Conservation (phyloP, 2,888 invertebrate species). For the Dicycla oo region DNA sequence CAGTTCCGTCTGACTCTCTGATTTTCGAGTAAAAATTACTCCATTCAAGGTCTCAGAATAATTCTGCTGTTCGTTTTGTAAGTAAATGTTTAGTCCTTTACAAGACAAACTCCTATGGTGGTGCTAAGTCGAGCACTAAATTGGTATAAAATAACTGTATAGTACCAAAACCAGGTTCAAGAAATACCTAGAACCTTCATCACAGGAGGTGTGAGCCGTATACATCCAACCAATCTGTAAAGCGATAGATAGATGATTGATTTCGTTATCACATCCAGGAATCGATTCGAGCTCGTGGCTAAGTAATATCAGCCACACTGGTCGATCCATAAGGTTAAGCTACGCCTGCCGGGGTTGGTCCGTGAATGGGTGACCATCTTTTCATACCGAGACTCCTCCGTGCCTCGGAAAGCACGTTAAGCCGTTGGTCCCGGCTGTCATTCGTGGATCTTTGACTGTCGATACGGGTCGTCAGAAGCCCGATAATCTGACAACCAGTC, state of each 20-base stretch:
- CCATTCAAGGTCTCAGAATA: background rate
- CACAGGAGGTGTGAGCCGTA: background rate
- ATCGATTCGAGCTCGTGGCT: background rate
- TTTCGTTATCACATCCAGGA: background rate
- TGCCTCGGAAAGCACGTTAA: no score
- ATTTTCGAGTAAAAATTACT: no score
- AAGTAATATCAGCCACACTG: no score
- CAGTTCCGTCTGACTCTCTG: background rate
- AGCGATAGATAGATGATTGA: background rate
- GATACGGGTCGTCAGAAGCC: no score
- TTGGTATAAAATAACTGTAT: background rate
- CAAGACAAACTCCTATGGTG: background rate
- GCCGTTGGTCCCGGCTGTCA: no score
- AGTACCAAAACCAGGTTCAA: background rate
- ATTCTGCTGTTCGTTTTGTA: background rate
- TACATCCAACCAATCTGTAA: background rate
- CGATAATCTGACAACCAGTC: no score
- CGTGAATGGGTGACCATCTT: no score
- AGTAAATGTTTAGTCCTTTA: background rate
- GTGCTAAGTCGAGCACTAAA: background rate
- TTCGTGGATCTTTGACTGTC: no score
- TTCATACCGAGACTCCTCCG: no score
- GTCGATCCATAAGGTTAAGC: no score
- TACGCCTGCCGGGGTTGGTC: no score
- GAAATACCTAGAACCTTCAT: background rate